Evolutionary conservation across 2,888 invertebrate species (phyloP).

Genomic region (Spisula subtruncata): DNA sequence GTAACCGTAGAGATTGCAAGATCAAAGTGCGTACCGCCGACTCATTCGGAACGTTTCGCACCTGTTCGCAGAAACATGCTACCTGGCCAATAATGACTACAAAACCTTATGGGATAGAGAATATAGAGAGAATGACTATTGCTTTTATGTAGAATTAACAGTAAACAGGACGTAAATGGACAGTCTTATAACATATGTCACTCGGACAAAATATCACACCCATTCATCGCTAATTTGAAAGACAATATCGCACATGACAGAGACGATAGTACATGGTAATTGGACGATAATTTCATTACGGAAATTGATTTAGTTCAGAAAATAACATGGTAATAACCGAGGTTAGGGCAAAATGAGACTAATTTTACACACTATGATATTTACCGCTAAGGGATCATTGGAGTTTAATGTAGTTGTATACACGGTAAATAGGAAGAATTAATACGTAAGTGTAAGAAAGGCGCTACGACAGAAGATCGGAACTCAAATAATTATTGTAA

Average conservation of each 20-base stretch:
- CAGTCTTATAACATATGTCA: slow-evolving; percentile 45
- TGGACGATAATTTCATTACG: slow-evolving; percentile 43
- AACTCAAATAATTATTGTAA: no score
- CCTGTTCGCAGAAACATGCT: slow-evolving; percentile 65
- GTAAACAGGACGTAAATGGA: slow-evolving; percentile 24
- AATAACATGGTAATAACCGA: not conserved
- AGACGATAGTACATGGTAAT: slow-evolving; percentile 13
- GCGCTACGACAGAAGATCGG: no score
- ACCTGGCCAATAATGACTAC: slow-evolving; percentile 37
- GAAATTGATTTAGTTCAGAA: slow-evolving; percentile 33
- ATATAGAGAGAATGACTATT: not conserved
- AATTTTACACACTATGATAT: slow-evolving; percentile 11
- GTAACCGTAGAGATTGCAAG: slow-evolving; percentile 58
- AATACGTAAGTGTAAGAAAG: not conserved
- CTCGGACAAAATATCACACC: slow-evolving; percentile 39
- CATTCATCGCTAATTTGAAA: slow-evolving; percentile 40
- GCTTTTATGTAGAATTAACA: slow-evolving; percentile 39
- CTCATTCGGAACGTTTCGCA: slow-evolving; percentile 62
- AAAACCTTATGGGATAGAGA: slow-evolving; percentile 23
- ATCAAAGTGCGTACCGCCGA: slow-evolving; percentile 64
- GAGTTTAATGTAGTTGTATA: not conserved
- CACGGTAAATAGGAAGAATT: not conserved
- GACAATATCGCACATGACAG: slow-evolving; percentile 47
- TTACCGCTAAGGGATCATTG: not conserved
- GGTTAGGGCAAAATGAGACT: not conserved